phyloP scores from a whole-genome alignment of 2,113 vertebrate genomes.

The Butorides virescens region DNA sequence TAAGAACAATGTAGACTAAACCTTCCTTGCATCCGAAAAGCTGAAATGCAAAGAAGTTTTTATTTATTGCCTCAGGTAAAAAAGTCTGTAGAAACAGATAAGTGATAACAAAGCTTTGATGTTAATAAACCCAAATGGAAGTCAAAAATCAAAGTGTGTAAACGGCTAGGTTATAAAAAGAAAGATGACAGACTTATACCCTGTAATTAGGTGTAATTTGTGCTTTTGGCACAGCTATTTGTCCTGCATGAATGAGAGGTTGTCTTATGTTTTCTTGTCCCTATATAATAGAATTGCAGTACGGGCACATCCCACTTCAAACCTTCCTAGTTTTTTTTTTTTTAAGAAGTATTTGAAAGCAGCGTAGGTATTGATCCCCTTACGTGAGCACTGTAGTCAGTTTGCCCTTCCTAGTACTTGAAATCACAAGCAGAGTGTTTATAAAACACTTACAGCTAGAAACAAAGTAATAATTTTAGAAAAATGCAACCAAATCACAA shows the following conservation, averaged over 20 bases:
- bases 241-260: slow-evolving; percentile 72
- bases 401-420: background rate
- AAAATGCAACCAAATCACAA: background rate
- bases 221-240: slow-evolving; percentile 78
- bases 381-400: background rate
- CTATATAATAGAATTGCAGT: slow-evolving; percentile 60
- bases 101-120: slow-evolving; percentile 84
- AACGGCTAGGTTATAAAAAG: slow-evolving; percentile 76
- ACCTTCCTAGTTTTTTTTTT: background rate
- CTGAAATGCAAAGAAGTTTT: slow-evolving; percentile 73
- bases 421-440: background rate
- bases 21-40: slow-evolving; percentile 61
- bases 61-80: slow-evolving; percentile 74
- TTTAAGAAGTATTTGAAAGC: slow-evolving; percentile 26
- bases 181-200: slow-evolving; percentile 78
- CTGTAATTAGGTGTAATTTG: slow-evolving; percentile 81
- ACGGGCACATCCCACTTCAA: slow-evolving; percentile 52
- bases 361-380: background rate
- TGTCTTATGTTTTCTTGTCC: slow-evolving; percentile 71
- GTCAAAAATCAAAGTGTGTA: slow-evolving; percentile 82
- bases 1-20: slow-evolving; percentile 67
- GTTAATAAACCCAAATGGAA: slow-evolving; percentile 84
- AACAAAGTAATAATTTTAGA: background rate
- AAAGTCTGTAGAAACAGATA: slow-evolving; percentile 75
- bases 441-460: background rate